phyloP scores from a whole-genome alignment of 2,888 invertebrate species.

The Megastigmus dorsalis region DNA sequence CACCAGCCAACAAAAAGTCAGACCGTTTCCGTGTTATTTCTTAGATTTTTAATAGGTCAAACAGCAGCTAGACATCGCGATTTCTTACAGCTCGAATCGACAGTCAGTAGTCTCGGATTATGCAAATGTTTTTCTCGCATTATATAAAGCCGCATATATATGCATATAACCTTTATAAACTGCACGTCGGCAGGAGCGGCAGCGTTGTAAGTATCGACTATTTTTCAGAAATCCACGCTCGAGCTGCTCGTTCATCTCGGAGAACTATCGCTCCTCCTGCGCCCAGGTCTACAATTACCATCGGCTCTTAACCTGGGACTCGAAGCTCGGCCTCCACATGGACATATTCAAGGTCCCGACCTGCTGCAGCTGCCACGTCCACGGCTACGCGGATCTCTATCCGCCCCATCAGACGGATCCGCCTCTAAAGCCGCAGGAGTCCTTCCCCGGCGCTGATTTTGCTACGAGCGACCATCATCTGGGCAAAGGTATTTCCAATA shows the following conservation, averaged over 20 bases:
- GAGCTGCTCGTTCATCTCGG: constrained; percentile 86
- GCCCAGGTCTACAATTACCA: constrained; percentile 90
- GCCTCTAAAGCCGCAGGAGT: constrained; percentile 76
- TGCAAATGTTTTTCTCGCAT: too few relatives aligned
- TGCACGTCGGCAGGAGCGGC: too few relatives aligned
- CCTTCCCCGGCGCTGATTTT: constrained; percentile 78
- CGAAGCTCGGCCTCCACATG: constrained; percentile 86
- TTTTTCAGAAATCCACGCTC: constrained; percentile 82
- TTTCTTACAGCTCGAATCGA: too few relatives aligned
- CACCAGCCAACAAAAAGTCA: too few relatives aligned
- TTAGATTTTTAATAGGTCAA: too few relatives aligned
- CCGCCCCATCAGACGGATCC: constrained; percentile 79
- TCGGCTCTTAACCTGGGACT: constrained; percentile 87
- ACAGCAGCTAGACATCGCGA: too few relatives aligned
- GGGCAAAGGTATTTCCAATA: constrained; percentile 24
- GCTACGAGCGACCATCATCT: constrained; percentile 43
- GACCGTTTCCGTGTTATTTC: too few relatives aligned
- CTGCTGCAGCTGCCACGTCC: constrained; percentile 88
- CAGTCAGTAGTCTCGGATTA: too few relatives aligned
- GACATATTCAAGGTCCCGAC: constrained; percentile 90
- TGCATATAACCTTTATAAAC: too few relatives aligned
- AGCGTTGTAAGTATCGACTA: too few relatives aligned
- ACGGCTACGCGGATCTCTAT: constrained; percentile 83
- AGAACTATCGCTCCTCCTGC: constrained; percentile 87
- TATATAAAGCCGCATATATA: too few relatives aligned